phyloP scores from a whole-genome alignment of 2,888 invertebrate species.

The Blomia tropicalis region DNA sequence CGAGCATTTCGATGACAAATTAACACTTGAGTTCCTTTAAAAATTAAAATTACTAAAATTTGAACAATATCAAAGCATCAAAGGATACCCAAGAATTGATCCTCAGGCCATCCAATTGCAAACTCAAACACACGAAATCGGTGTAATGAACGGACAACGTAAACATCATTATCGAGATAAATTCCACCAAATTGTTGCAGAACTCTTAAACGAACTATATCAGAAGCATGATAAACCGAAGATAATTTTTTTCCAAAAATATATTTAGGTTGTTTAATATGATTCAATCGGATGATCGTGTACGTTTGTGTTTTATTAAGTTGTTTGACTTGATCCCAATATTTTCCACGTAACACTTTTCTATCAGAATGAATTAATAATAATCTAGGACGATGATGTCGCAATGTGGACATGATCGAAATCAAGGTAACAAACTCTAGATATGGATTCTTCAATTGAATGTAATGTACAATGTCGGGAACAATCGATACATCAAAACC shows the following conservation, averaged over 20 bases:
- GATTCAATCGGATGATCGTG: slow-evolving; percentile 25
- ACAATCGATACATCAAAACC: slow-evolving; percentile 25
- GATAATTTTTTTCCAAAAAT: slow-evolving; percentile 37
- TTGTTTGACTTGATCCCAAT: slow-evolving; percentile 29
- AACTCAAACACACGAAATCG: slow-evolving; percentile 35
- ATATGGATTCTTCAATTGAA: slow-evolving; percentile 33
- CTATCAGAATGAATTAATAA: slow-evolving; percentile 35
- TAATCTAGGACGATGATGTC: slow-evolving; percentile 33
- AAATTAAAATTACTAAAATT: not conserved
- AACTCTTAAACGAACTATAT: slow-evolving; percentile 35
- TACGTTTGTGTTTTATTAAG: not conserved
- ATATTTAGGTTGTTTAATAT: slow-evolving; percentile 33
- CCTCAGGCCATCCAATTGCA: slow-evolving; percentile 35
- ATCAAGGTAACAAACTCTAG: slow-evolving; percentile 34
- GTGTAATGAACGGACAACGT: slow-evolving; percentile 34
- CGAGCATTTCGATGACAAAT: slow-evolving; percentile 35
- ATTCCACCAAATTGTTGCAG: slow-evolving; percentile 36
- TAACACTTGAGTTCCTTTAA: slow-evolving; percentile 32
- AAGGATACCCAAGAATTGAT: slow-evolving; percentile 35
- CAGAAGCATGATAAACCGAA: slow-evolving; percentile 36
- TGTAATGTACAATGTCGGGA: slow-evolving; percentile 36
- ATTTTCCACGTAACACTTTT: slow-evolving; percentile 28
- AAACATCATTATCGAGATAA: slow-evolving; percentile 36
- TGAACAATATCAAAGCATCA: not conserved
- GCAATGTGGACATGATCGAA: slow-evolving; percentile 33